Percentiles rank a stretch among this genome's conserved stretches.
These are phyloP conservation scores for Thamnophis elegans DNA, from an alignment of 2,797 vertebrate genomes.

Conservation along the genomic window DNA sequence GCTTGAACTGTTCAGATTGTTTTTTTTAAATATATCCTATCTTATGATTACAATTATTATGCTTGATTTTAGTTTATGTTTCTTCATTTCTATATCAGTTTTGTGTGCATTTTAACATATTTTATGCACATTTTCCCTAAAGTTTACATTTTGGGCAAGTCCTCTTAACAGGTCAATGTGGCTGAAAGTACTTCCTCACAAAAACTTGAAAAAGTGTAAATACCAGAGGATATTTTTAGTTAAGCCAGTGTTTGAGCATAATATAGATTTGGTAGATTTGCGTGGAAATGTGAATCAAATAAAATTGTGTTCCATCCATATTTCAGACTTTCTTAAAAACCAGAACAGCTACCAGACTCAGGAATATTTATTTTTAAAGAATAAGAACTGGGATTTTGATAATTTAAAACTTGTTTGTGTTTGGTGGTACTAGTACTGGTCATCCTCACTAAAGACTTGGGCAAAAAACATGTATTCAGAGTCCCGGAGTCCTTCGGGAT, in stretches of 20 bases:
- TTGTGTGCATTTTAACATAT: neutral
- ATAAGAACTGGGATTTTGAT: neutral
- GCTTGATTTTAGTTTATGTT: neutral
- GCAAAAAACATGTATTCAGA: neutral
- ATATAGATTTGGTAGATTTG: neutral
- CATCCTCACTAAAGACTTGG: neutral
- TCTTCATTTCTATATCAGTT: neutral
- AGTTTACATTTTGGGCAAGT: neutral
- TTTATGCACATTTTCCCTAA: neutral
- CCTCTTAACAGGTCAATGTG: neutral
- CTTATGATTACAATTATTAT: neutral
- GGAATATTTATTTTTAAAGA: neutral
- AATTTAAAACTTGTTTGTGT: neutral
- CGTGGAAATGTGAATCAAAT: neutral
- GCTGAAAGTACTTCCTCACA: neutral
- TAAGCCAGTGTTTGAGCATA: neutral
- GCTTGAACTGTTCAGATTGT: neutral
- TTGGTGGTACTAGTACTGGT: neutral
- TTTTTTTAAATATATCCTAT: neutral
- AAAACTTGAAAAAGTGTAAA: neutral
- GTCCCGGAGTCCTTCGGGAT: no score
- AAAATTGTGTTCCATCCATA: neutral
- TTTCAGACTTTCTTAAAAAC: neutral
- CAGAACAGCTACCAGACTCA: neutral
- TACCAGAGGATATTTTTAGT: neutral